phyloP scores from a whole-genome alignment of 2,113 vertebrate species.

The Chloroceryle aenea region DNA sequence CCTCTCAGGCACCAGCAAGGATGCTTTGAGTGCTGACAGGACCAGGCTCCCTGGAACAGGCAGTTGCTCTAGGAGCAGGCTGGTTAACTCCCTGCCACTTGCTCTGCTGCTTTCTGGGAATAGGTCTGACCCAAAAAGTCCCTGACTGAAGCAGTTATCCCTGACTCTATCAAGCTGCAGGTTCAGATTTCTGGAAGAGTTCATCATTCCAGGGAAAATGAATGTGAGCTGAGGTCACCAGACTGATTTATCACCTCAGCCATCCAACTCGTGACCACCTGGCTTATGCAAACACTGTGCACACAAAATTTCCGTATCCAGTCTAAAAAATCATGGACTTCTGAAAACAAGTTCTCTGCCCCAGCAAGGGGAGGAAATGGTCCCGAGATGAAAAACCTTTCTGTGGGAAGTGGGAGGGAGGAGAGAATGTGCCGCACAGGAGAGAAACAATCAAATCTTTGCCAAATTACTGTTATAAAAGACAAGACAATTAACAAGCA shows the following conservation, averaged over 20 bases:
- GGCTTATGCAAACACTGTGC: not conserved
- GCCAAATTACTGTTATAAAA: not conserved
- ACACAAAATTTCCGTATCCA: not conserved
- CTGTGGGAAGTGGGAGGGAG: not conserved
- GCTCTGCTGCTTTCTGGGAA: not conserved
- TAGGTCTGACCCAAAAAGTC: not conserved
- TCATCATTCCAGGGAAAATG: not conserved
- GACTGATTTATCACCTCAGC: not conserved
- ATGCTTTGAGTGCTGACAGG: not conserved
- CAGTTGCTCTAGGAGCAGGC: not conserved
- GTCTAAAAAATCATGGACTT: accelerated
- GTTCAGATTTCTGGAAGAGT: not conserved
- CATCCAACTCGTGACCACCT: not conserved
- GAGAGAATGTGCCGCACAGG: not conserved
- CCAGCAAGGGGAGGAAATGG: not conserved
- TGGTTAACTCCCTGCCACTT: not conserved
- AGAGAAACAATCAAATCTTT: not conserved
- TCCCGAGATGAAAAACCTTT: not conserved
- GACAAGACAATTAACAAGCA: not conserved
- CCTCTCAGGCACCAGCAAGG: not conserved
- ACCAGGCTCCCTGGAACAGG: not conserved
- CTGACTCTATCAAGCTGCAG: not conserved
- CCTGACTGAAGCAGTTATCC: not conserved
- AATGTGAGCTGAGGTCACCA: not conserved
- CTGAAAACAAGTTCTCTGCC: not conserved